Percentiles rank a stretch among this genome's conserved stretches.
phyloP scores from a whole-genome alignment of 2,797 vertebrate genomes.

The Mormyrops attenuatus region DNA sequence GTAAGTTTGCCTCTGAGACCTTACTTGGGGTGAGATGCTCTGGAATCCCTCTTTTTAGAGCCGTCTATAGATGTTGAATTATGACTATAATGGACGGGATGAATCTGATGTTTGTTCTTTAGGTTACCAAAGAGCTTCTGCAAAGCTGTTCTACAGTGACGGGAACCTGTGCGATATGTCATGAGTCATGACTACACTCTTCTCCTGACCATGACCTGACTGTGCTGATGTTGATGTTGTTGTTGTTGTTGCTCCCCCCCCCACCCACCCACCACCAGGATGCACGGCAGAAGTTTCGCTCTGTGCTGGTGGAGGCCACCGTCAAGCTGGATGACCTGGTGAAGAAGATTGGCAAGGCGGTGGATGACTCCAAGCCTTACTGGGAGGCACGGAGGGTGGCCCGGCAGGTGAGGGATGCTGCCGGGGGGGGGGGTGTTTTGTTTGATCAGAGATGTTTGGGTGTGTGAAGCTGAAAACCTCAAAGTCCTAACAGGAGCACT shows the following conservation, averaged over 20 bases:
- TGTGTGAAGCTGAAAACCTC: background rate
- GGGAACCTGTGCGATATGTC: background rate
- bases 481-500: background rate
- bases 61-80: background rate
- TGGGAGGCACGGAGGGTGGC: slow-evolving; percentile 91
- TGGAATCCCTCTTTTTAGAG: background rate
- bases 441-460: background rate
- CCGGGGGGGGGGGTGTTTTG: background rate
- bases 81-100: background rate
- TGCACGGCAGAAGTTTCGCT: slow-evolving; percentile 87
- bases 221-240: no score
- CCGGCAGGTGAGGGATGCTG: slow-evolving; percentile 71
- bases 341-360: slow-evolving; percentile 89
- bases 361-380: slow-evolving; percentile 95
- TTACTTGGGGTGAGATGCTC: background rate
- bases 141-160: background rate
- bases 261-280: slow-evolving; percentile 64
- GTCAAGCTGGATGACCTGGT: slow-evolving; percentile 86
- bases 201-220: background rate
- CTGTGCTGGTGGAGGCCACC: slow-evolving; percentile 83
- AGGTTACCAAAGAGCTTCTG: background rate
- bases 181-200: background rate
- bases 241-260: background rate
- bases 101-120: background rate
- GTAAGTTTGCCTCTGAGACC: background rate